Base-by-base conservation (phyloP, 2,113 vertebrate species). In the Cyanoderma ruficeps region DNA sequence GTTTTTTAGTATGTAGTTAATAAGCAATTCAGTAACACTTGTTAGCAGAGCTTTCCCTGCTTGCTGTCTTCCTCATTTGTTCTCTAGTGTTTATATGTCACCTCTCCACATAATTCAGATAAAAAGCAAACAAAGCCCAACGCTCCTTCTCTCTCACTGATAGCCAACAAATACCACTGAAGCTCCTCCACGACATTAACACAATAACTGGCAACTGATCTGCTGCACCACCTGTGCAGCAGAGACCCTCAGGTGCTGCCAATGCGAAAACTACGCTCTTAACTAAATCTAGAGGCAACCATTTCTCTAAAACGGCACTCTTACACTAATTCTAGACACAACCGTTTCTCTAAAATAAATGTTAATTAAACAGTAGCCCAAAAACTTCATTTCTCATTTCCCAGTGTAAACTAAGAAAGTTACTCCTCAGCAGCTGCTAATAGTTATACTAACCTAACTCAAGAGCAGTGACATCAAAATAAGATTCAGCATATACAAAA, bases 251-350 rank as follows among this genome's bases (percentile, higher is more conserved):
- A 46, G 50, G 35, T 1, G 0, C 22, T 69, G 21, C 70, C 2
- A 1, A 7, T 2, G 1, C 2, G 11, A 83, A 68, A 65, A 12
- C 1, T 46, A 11, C 2, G 9, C 49, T 82, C 44, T 25, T 10
- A 44, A 25, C 33, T 20, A 24, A 50, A 55, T n/a, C 57, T 27
- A 47, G 44, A 63, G 11, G 13, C 31, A 82, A 65, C 2, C 7
- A 7, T 20, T 70, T 35, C 39, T 87, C 89, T 65, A 44, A 79
- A 63, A 39, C n/a, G n/a, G 13, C 1, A 0, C 35, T 74, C 42
- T 24, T 10, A 37, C 6, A 21, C 31, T 15, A 27, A 50, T 59
- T 28, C 57, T 22, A 47, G 44, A 64, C 11, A 11, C 28, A 83
- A 68, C 2, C 6, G 7, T 20, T 70, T 35, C 35, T 87, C 89